phyloP scores from a whole-genome alignment of 2,113 vertebrate genomes.

The Corythoichthys haematopterus region DNA sequence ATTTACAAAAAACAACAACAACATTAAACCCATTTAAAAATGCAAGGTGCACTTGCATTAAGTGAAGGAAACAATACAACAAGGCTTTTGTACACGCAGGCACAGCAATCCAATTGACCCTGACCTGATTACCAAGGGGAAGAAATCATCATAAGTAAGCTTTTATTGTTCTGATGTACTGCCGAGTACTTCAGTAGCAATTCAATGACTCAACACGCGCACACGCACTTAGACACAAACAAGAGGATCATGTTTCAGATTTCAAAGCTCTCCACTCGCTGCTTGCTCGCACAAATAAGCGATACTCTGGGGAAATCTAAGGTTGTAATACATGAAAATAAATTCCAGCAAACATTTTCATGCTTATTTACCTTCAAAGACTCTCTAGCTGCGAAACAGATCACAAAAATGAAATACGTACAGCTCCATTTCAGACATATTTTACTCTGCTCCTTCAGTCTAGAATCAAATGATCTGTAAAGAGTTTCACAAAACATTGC shows the following conservation, averaged over 20 bases:
- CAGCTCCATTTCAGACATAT: background rate
- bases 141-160: slow-evolving; percentile 36
- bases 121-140: slow-evolving; percentile 53
- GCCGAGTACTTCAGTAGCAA: slow-evolving; percentile 16
- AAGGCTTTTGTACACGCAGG: slow-evolving; percentile 16
- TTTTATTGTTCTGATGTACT: slow-evolving; percentile 36
- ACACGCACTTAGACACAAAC: background rate
- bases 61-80: slow-evolving; percentile 50
- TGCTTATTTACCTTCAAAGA: slow-evolving; percentile 13
- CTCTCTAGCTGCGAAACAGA: background rate
- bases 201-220: slow-evolving; percentile 15
- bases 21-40: background rate
- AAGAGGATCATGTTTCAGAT: slow-evolving; percentile 19
- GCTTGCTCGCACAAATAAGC: slow-evolving; percentile 10
- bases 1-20: background rate
- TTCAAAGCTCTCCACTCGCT: slow-evolving; percentile 28
- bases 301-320: slow-evolving; percentile 2
- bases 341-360: slow-evolving; percentile 10
- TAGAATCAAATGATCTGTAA: background rate
- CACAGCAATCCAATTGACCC: slow-evolving; percentile 27
- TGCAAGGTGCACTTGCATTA: slow-evolving; percentile 35
- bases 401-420: background rate
- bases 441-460: background rate
- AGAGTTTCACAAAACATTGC: background rate
- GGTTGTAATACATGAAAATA: slow-evolving; percentile 19